Base-by-base conservation (phyloP, 2,888 invertebrate genomes). In the Calliopum simillimum region DNA sequence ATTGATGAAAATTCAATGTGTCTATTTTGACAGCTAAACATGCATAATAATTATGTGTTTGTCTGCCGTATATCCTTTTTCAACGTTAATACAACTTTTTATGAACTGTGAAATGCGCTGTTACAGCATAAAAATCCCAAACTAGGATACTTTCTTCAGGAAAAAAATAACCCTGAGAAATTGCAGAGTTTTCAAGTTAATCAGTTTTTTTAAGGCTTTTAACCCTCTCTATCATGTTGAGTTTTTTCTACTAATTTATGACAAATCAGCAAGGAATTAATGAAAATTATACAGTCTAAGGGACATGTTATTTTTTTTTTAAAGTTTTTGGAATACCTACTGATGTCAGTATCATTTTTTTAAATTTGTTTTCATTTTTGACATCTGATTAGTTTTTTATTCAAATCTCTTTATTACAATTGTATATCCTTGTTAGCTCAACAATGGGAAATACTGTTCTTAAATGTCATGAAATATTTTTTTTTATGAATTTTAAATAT, bases 21-120 rank as follows among this genome's bases (percentile, higher is more conserved):
- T 65, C 65, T 65, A 23, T 65, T 65, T 65, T 55, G 65, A 65
- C 65, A 65, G 55, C 53, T n/a, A 44, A 44, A 43, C 44, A 23
- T 53, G 12, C 53, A 53, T 53, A 53, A 19, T 23, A 53, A 19
- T 53, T 4, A 19, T 49, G 12, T 49, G 16, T 49, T 16, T 16
- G 16, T 49, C 16, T 49, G 11, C 13, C 12, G 51, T 53, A 8
- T 33, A 33, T 33, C 33, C 33, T 33, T 33, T 33, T 33, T 33
- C 5, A 33, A 33, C 2, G 33, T n/a, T 8, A 33, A 4, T 8
- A 33, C 33, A 33, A 8, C 5, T 33, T 33, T 33, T 33, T 8
- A 33, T 33, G 33, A 33, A 33, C 33, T 33, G 33, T 33, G 5
- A 8, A 4, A 33, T 33, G 8, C 8, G n/a, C n/a, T n/a, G n/a